Conservation (phyloP, 1,140 invertebrate genomes). For the Trachymyrmex cornetzi region DNA sequence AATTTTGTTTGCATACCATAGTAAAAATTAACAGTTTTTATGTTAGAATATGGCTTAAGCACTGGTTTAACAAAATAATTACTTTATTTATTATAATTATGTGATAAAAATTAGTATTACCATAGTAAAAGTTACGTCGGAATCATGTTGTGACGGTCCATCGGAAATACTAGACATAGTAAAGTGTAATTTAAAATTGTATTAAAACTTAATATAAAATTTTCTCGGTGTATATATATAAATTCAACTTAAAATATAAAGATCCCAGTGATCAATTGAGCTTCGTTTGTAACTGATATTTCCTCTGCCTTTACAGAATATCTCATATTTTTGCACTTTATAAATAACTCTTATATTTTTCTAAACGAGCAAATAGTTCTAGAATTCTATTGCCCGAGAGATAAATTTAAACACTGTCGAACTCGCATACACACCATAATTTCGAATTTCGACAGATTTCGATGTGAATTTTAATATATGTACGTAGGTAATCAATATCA, state of each 20-base stretch:
- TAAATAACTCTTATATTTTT: not conserved
- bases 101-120: too few species aligned
- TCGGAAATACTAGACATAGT: too few species aligned
- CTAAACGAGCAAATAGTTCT: not conserved
- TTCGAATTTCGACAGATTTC: not conserved
- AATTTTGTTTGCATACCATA: too few species aligned
- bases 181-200: too few species aligned
- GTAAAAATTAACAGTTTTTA: too few species aligned
- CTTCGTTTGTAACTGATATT: not conserved
- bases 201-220: too few species aligned
- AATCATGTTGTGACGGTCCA: too few species aligned
- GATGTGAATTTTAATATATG: conserved; percentile 12
- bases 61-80: too few species aligned
- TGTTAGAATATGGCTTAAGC: too few species aligned
- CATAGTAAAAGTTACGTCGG: too few species aligned
- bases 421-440: not conserved
- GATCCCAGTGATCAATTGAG: not conserved
- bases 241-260: conserved; percentile 13
- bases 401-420: not conserved
- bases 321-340: not conserved
- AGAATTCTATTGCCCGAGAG: not conserved
- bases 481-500: not conserved
- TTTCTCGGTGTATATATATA: too few species aligned
- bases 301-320: not conserved
- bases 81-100: too few species aligned